Conservation (phyloP, 2,888 invertebrate genomes). For the Lithophane semibrunnea region DNA sequence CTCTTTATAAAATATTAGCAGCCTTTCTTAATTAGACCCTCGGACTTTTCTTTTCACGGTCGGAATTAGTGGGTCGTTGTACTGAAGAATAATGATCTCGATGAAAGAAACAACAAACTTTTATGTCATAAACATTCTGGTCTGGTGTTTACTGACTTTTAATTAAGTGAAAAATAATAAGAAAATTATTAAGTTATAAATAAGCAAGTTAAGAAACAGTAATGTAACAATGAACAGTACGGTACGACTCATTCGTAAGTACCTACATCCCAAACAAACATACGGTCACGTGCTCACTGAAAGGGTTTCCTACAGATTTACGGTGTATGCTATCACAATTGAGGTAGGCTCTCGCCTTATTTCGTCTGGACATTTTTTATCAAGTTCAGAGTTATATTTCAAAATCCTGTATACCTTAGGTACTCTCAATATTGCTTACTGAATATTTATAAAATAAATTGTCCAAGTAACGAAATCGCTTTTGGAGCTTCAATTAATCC, state of each 20-base stretch:
- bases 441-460: slow-evolving; percentile 25
- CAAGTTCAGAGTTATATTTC: neutral
- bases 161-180: slow-evolving; percentile 10
- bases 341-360: neutral
- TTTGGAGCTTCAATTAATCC: slow-evolving; percentile 45
- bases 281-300: slow-evolving; percentile 1
- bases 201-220: neutral
- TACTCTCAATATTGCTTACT: neutral
- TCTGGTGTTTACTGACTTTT: slow-evolving; percentile 22
- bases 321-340: slow-evolving; percentile 1
- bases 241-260: neutral
- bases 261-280: slow-evolving; percentile 23
- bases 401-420: neutral
- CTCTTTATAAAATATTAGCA: slow-evolving; percentile 78
- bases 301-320: slow-evolving; percentile 5
- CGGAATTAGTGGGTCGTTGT: slow-evolving; percentile 58
- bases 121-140: slow-evolving; percentile 16
- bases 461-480: slow-evolving; percentile 19
- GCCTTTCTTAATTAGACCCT: slow-evolving; percentile 78
- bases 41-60: slow-evolving; percentile 66
- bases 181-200: neutral
- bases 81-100: slow-evolving; percentile 54
- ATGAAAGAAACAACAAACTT: slow-evolving; percentile 34
- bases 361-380: neutral
- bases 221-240: neutral